These are phyloP conservation scores for Hirtodrosophila cameraria DNA, from an alignment of 2,888 invertebrate genomes.

Conservation along the genomic window DNA sequence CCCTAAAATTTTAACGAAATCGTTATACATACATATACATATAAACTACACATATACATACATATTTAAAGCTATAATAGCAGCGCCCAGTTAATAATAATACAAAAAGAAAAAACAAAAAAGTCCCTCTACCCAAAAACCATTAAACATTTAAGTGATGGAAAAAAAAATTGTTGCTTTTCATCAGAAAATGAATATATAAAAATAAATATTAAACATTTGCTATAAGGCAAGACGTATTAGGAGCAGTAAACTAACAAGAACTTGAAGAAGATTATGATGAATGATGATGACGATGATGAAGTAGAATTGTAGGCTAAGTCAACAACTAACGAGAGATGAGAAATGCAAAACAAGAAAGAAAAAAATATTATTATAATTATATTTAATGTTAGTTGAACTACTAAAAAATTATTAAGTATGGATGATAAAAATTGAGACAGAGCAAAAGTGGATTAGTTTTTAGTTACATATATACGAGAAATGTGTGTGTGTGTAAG, in stretches of 20 bases:
- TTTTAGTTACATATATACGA: conserved; percentile 58
- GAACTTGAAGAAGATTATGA: conserved; percentile 3
- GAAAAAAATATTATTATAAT: conserved; percentile 39
- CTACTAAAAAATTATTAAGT: conserved; percentile 64
- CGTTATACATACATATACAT: conserved; percentile 20
- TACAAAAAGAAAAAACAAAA: conserved; percentile 15
- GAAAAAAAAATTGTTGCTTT: conserved; percentile 43
- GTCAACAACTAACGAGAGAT: conserved; percentile 37
- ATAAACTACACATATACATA: conserved; percentile 29
- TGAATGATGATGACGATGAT: no score
- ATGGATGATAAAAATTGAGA: conserved; percentile 36
- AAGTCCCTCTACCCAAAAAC: conserved; percentile 7
- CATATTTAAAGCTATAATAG: conserved; percentile 50
- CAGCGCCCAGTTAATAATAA: conserved; percentile 54
- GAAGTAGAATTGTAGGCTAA: conserved; percentile 36
- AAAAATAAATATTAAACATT: conserved; percentile 1
- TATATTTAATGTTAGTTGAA: conserved; percentile 78
- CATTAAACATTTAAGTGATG: conserved; percentile 45
- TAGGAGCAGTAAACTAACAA: conserved; percentile 51
- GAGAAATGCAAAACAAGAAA: conserved; percentile 26
- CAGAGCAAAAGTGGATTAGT: conserved; percentile 52
- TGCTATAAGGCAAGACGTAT: conserved; percentile 28
- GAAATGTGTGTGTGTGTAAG: conserved; percentile 42
- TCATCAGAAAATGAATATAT: conserved; percentile 5
- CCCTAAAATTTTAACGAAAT: conserved; percentile 33